Base-by-base conservation (phyloP, 1,140 invertebrate genomes). In the Brachionus sp. region DNA sequence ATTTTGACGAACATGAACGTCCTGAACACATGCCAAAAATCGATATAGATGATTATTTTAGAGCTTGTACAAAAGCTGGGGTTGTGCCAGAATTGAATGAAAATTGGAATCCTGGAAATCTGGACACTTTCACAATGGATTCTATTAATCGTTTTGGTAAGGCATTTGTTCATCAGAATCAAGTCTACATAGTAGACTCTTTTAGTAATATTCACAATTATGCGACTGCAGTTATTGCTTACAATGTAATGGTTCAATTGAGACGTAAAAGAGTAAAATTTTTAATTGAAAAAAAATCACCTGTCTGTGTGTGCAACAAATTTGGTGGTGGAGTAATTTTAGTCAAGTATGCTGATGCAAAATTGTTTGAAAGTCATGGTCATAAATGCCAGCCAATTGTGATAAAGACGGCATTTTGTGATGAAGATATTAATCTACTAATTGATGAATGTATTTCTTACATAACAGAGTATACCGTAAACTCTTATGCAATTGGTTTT, bases 141-240 rank as follows among this genome's bases (percentile, higher is more conserved):
- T 70, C 66, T n/a, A 70, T 70, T 5, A 39, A 70, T 9, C 66
- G 35, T 3, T 70, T 70, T 70, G 66, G 66, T n/a, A 70, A 70
- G 16, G 66, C 66, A 10, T 70, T 70, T 39, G 66, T 70, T 16
- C 66, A 70, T 39, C 16, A 70, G 6, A n/a, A 39, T 37, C 33
- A 70, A 70, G 66, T 70, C 6, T 70, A 70, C 35, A 70, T 70
- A 37, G 66, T 70, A 7, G 66, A 70, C 37, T 70, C 66, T 19
- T 37, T 70, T 19, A 70, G 66, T 6, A 9, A 7, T 39, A 0
- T 42, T 10, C 66, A 70, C n/a, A 16, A 70, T 7, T 39, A 70
- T 70, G 66, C 66, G 3, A 35, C 33, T 42, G 33, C 66, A 9
- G 37, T 70, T 37, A 70, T 70, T 37, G 4, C 66, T 39, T 39